These are phyloP conservation scores for Prorops nasuta DNA, from an alignment of 1,140 invertebrate genomes.

Conservation along the genomic window DNA sequence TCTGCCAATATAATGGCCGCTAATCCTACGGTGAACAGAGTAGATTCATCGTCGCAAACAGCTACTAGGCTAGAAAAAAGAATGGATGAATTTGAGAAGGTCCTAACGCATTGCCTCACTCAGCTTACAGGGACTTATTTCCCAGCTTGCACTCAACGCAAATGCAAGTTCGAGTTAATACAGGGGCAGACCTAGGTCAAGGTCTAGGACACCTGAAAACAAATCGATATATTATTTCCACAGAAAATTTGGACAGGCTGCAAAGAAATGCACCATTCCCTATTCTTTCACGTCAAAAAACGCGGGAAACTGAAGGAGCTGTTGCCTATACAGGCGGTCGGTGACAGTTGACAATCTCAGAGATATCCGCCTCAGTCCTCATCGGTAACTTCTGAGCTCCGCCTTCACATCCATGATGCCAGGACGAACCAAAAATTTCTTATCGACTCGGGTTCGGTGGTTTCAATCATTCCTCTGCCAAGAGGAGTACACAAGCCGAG, in stretches of 20 bases:
- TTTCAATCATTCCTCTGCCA: slow-evolving; percentile 1
- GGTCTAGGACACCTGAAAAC: background rate
- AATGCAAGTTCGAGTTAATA: no score
- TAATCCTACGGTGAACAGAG: background rate
- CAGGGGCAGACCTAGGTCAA: no score
- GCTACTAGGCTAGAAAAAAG: background rate
- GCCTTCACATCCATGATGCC: background rate
- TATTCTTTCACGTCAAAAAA: background rate
- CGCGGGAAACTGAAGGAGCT: slow-evolving; percentile 2
- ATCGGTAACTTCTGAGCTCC: background rate
- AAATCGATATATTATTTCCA: slow-evolving; percentile 1
- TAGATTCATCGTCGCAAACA: background rate
- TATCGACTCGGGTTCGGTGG: slow-evolving; percentile 1
- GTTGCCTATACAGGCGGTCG: background rate
- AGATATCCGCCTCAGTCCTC: no score
- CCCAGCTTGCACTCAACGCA: no score
- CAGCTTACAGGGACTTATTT: no score
- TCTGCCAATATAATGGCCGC: background rate
- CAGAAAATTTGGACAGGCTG: slow-evolving; percentile 1
- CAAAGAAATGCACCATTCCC: background rate
- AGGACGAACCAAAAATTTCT: background rate
- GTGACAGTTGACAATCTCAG: background rate
- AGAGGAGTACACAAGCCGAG: slow-evolving; percentile 2
- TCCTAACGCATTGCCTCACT: background rate
- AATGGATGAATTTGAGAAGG: background rate